Evolutionary conservation across 2,888 invertebrate species (phyloP).

Genomic region (Orthonevra nobilis): DNA sequence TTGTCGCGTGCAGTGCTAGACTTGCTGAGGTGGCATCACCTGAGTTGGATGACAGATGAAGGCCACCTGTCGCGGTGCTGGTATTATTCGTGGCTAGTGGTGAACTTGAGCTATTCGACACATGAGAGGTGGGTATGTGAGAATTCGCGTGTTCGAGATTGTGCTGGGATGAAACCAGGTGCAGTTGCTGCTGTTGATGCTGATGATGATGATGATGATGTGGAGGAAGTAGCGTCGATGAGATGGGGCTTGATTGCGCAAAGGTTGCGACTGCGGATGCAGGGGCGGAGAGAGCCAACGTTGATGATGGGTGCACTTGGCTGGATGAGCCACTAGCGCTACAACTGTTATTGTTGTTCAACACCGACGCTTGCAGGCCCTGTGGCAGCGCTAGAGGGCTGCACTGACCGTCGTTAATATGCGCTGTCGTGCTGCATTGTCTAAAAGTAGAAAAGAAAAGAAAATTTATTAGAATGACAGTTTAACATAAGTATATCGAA

Average conservation of each 20-base stretch:
- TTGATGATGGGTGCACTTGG: constrained; percentile 62
- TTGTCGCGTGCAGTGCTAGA: constrained; percentile 42
- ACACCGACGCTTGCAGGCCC: constrained; percentile 76
- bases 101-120: constrained; percentile 61
- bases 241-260: constrained; percentile 63
- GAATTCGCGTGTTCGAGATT: constrained; percentile 59
- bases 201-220: constrained; percentile 62
- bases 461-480: background rate
- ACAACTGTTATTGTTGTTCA: constrained; percentile 72
- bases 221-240: constrained; percentile 42
- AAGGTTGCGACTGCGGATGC: constrained; percentile 54
- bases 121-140: constrained; percentile 63
- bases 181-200: constrained; percentile 71
- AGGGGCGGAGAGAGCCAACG: constrained; percentile 67
- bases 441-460: constrained; percentile 24
- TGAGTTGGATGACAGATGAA: constrained; percentile 53
- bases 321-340: constrained; percentile 72
- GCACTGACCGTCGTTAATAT: constrained; percentile 74
- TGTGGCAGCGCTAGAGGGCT: constrained; percentile 77
- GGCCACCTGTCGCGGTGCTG: constrained; percentile 42
- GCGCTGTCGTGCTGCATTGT: constrained; percentile 54
- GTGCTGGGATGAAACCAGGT: constrained; percentile 50
- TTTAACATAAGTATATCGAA: too few species aligned
- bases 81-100: constrained; percentile 54
- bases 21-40: constrained; percentile 53